Base-by-base conservation (phyloP, 2,113 vertebrate species). In the Colius striatus region DNA sequence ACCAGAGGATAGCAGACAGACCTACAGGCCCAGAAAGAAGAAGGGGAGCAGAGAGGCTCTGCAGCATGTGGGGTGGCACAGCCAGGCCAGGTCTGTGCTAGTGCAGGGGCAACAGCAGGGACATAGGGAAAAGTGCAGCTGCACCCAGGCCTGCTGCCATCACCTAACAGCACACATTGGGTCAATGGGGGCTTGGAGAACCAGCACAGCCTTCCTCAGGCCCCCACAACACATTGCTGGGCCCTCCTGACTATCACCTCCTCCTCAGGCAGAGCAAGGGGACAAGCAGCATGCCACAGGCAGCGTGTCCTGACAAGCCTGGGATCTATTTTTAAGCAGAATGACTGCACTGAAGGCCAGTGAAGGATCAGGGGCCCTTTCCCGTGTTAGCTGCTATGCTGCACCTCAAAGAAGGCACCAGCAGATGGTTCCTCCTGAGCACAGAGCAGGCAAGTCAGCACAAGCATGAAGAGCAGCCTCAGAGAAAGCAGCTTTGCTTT, bases 221-320 rank as follows among this genome's bases (percentile, higher is more conserved):
- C 25, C 66, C 50, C 19, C n/a, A 5, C 7, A 2, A 11, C 20
- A 13, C 0, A 5, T 34, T 12, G 18, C 27, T 4, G 26, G 13
- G 18, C 51, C 32, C 34, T 47, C 30, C 62, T 36, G 47, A 48
- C 38, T 45, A 22, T 17, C 47, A 25, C 32, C 34, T 27, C 19
- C 51, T 30, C 57, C 16, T 17, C 23, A 58, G 48, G 30, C 30
- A 30, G 50, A 72, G 53, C 63, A 29, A 41, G 51, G 57, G 27
- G 48, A 32, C 34, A 54, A 34, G 25, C 2, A 6, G 22, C 27
- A 29, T 3, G 23, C 32, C 19, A 36, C 29, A 32, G 48, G 61
- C n/a, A 85, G 82, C 34, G 2, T 0, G 9, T n/a, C 78, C 77
- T 12, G 27, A 34, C 34, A 4, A 0, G 15, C 27, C 12, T 1